phyloP scores from a whole-genome alignment of 92 coral and sea anemone species.

The Ricordea florida region DNA sequence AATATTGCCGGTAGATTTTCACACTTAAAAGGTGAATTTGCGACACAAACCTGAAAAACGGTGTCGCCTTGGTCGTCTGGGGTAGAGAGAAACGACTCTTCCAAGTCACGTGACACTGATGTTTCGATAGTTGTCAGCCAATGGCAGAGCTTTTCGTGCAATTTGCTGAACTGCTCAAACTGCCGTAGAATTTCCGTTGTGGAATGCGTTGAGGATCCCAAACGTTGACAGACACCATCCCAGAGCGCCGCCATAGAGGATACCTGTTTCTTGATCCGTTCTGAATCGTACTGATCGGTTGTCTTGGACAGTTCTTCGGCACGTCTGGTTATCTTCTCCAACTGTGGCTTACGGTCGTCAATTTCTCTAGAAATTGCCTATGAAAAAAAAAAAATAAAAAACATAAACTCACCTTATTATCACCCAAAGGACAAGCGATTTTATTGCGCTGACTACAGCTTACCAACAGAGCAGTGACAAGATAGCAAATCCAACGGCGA shows the following conservation, averaged over 20 bases:
- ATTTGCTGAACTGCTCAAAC: constrained; percentile 65
- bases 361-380: constrained; percentile 81
- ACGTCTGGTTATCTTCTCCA: constrained; percentile 76
- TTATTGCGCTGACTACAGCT: too few relatives aligned
- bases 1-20: too few relatives aligned
- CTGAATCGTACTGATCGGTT: constrained; percentile 88
- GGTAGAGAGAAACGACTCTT: constrained; percentile 89
- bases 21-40: too few relatives aligned
- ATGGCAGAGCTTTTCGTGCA: constrained; percentile 63
- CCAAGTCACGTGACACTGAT: constrained; percentile 90
- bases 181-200: constrained; percentile 72
- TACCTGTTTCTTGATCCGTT: constrained; percentile 86
- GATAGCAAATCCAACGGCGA: too few relatives aligned
- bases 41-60: constrained; percentile 85
- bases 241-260: constrained; percentile 82
- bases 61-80: constrained; percentile 95
- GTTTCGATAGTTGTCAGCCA: constrained; percentile 88
- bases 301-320: constrained; percentile 74
- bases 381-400: background rate
- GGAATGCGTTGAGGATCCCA: constrained; percentile 73
- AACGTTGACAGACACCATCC: constrained; percentile 80
- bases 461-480: too few relatives aligned
- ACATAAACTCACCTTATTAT: too few relatives aligned
- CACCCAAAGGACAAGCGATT: too few relatives aligned
- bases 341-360: constrained; percentile 89